Evolutionary conservation across 2,888 invertebrate genomes (phyloP), one percentile per base, ranked within the genome.

Genomic region (Spodoptera exigua): DNA sequence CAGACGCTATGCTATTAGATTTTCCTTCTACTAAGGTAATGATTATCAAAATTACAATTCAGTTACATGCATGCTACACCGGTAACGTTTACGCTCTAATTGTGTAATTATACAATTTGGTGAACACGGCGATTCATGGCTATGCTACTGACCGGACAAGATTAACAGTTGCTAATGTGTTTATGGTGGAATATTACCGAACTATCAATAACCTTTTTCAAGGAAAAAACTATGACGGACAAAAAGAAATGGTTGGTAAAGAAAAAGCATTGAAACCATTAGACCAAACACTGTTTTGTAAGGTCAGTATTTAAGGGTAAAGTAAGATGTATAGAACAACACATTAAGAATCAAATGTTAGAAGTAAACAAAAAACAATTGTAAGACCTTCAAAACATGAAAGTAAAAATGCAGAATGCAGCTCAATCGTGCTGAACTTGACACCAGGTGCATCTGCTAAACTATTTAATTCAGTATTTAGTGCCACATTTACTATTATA

Each of bases 61-160:
- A 77, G 71, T 79, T 74, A 65, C 76, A 61, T 61, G 68, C 68
- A 34, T 39, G n/a, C n/a, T n/a, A 62, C 51, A 81, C 81, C 76
- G 81, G 86, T 86, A 86, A 81, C 73, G 75, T 85, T 83, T 80
- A 82, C 83, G 88, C 84, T 86, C 88, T 88, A 85, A 83, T 87
- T 87, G 76, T 70, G 61, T 84, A 85, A 86, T 87, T 84, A 78
- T 84, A 84, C 83, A 81, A 76, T 83, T 83, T 84, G 69, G 83
- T 81, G 85, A 83, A 80, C 71, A 82, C 56, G 48, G 56, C 27
- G 37, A 59, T 77, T 80, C 81, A 83, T 70, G 65, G 70, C 45
- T 72, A 60, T 61, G 44, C 48, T 64, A 59, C 52, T 53, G 53
- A 45, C 59, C 52, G 10, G 62, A 37, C 55, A 12, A 47, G 36